Evolutionary conservation across 2,888 invertebrate species (phyloP).

Genomic region (Eristalis pertinax): DNA sequence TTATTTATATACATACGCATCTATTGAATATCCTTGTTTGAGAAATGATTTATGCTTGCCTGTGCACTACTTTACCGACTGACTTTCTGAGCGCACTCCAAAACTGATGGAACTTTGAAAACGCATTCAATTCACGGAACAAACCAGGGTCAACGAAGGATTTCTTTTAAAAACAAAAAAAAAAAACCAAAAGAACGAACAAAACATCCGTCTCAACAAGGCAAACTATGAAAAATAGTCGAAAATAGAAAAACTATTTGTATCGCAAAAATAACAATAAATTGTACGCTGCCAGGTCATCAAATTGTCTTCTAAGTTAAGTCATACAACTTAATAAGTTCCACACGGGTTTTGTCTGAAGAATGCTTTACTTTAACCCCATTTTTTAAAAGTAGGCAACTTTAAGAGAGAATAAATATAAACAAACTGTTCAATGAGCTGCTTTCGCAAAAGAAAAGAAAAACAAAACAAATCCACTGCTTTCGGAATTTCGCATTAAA

Average conservation of each 20-base stretch:
- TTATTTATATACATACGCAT: constrained; percentile 44
- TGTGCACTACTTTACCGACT: constrained; percentile 6
- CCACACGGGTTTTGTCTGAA: neutral
- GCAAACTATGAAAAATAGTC: neutral
- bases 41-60: neutral
- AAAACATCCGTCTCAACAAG: constrained; percentile 56
- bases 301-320: neutral
- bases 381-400: neutral
- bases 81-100: neutral
- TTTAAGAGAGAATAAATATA: neutral
- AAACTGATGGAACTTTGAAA: neutral
- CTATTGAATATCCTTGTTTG: constrained; percentile 16
- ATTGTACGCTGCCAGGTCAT: constrained; percentile 58
- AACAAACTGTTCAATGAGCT: constrained; percentile 37
- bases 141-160: constrained; percentile 32
- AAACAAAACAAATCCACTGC: constrained; percentile 38
- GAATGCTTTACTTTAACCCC: too few relatives aligned
- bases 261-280: constrained; percentile 43
- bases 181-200: too few relatives aligned
- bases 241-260: neutral
- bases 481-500: constrained; percentile 46
- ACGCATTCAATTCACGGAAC: neutral
- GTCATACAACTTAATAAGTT: constrained; percentile 36
- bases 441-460: constrained; percentile 31
- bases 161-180: neutral